A percentile compares a stretch with the other conserved stretches of the same genome.
Evolutionary conservation across 2,797 vertebrate genomes (phyloP).

Genomic region (Liasis olivaceus): DNA sequence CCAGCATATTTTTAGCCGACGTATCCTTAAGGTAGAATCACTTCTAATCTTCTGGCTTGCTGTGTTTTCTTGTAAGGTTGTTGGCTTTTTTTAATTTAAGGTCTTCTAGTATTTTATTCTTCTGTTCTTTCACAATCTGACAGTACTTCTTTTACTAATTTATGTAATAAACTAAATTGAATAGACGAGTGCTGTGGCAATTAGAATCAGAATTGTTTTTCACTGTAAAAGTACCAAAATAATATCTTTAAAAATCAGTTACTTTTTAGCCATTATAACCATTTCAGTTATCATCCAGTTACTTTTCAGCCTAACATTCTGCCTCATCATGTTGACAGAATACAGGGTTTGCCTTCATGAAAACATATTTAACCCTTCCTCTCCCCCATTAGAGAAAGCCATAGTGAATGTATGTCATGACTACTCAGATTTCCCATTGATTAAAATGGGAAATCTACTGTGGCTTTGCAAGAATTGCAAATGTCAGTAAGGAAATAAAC

Average conservation of each 20-base stretch:
- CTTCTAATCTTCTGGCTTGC: constrained; percentile 42
- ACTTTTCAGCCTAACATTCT: neutral
- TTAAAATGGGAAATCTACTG: neutral
- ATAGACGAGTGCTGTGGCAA: neutral
- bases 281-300: neutral
- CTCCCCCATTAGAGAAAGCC: neutral
- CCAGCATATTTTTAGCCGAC: constrained; percentile 81
- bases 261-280: neutral
- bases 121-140: constrained; percentile 20
- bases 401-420: neutral
- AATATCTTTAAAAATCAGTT: neutral
- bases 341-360: neutral
- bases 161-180: rapidly evolving
- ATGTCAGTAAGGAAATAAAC: neutral
- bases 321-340: neutral
- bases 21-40: constrained; percentile 87
- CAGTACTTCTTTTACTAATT: neutral
- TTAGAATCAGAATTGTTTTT: neutral
- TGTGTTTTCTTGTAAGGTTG: constrained; percentile 44
- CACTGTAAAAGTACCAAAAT: neutral
- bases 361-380: neutral
- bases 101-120: neutral
- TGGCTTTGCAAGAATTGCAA: neutral
- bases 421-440: neutral
- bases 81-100: constrained; percentile 5